Evolutionary conservation across 1,140 invertebrate species (phyloP), one percentile per base, ranked within the genome.

Genomic region (Pseudachorutes palmiensis): DNA sequence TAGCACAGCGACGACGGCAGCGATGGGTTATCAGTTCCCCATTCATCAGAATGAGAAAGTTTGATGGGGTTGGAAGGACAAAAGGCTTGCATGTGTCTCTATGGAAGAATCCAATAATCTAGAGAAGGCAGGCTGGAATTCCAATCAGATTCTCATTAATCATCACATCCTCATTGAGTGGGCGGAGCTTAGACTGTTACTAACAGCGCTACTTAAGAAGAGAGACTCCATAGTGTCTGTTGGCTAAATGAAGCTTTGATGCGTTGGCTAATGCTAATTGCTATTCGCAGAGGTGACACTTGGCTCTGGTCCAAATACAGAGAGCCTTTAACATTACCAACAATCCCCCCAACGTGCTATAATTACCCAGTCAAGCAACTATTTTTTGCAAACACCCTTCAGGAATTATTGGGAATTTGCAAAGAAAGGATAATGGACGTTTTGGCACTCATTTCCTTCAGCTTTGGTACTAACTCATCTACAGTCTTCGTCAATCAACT

Each of bases 121-220:
- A 45, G 36, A 9, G 36, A 45, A 45, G 19, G 36, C 36, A 45
- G 36, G 36, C 51, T 19, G 51, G 14, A 19, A 19, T 26, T 26
- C 24, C 24, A 55, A 26, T 55, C 51, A 55, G 12, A 55, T 55
- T 22, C 24, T 55, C 51, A 55, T 55, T 55, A 55, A 55, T 55
- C 51, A 55, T 55, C 51, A 5, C 5, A 3, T 55, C 51, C 24
- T 12, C 24, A 24, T 55, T 55, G 51, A 55, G 9, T 55, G 51
- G 36, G 19, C 36, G 36, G n/a, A n/a, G n/a, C n/a, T n/a, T n/a
- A n/a, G n/a, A n/a, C n/a, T n/a, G n/a, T n/a, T n/a, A n/a, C n/a
- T n/a, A n/a, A n/a, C n/a, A n/a, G n/a, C n/a, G n/a, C n/a, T n/a
- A n/a, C n/a, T n/a, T n/a, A n/a, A n/a, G n/a, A n/a, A n/a, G n/a